Base-by-base conservation (phyloP, 92 coral and sea anemone genomes). In the Siderastrea siderea region DNA sequence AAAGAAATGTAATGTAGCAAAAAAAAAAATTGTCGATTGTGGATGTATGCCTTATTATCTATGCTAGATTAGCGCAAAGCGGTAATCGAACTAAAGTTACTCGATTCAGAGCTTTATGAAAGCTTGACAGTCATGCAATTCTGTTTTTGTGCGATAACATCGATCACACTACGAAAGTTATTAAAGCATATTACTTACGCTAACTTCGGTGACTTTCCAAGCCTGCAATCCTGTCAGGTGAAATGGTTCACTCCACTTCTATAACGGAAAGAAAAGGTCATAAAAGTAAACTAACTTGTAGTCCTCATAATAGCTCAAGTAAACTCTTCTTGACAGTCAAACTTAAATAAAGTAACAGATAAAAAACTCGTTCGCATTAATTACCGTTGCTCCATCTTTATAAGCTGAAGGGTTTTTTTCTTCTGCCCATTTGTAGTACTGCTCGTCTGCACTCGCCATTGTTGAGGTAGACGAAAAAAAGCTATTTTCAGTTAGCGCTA, bases 131-230 rank as follows among this genome's bases (percentile, higher is more conserved):
- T 26, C 63, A 14, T 55, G 65, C 65, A 55, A 75, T 26, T n/a
- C 38, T 26, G 38, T 26, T 17, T 12, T 78, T 52, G 16, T 11
- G 8, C 1, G 12, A 70, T 13, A 19, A 15, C 13, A 5, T 17
- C 60, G 38, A 26, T 26, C 38, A 26, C 38, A 26, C 38, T 26
- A 0, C 38, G 0, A 69, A 82, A 69, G 58, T n/a, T 52, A 15
- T 4, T 16, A 64, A 12, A 68, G 38, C n/a, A 26, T 26, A 9
- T 3, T 52, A 14, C 87, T 83, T 74, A 83, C 87, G 14, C 43
- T 53, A 19, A 48, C 62, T 1, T 83, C 87, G 0, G 73, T 62
- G 73, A 83, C 44, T 74, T 74, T 83, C 87, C 87, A 83, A 1
- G 80, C 87, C 15, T 62, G 62, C n/a, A 49, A 15, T 26, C 55